Base-by-base conservation (phyloP, 2,113 vertebrate species). In the Xiphorhynchus elegans region DNA sequence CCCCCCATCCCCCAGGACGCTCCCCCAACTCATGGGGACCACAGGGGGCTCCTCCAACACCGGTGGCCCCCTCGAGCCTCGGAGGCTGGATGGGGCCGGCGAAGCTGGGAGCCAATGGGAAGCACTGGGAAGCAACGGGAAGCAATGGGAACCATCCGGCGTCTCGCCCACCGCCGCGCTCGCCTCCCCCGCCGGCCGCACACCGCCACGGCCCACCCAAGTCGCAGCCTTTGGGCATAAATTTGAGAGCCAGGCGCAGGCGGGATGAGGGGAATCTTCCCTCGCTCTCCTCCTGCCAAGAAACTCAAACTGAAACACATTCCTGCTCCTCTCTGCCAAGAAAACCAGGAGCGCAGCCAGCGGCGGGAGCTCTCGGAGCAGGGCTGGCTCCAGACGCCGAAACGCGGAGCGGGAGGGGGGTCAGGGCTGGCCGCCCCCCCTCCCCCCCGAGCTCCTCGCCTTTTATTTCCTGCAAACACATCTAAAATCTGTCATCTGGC, bases 271-370 rank as follows among this genome's bases (percentile, higher is more conserved):
- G 92, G 93, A 96, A 92, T 93, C 90, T 96, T 96, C 93, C 93
- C 87, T 94, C 75, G 39, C 60, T 64, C 93, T 93, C 53, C 91
- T 70, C 95, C 95, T 97, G 97, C 97, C 97, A 97, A 97, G 94
- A 97, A 96, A 96, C 97, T 97, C 97, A 96, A 97, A 97, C 97
- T 67, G 97, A 97, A 97, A 95, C 97, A 85, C 97, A 97, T 97
- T 97, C 96, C 95, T 97, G 77, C 95, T 89, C 46, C 49, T 75
- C 89, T 53, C 95, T 97, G 97, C 97, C 97, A 97, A 96, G 89
- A 97, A 95, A 93, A 91, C 94, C 91, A 77, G 92, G 93, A 95
- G 86, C 67, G 25, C 81, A 81, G 96, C 97, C 97, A 96, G 95
- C 83, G 50, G 87, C 91, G 42, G 94, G 44, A 95, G 90, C 87